Percentiles rank a stretch among this genome's conserved stretches.
These are phyloP conservation scores for Hemaris fuciformis DNA, from an alignment of 2,888 invertebrate species.

Conservation along the genomic window DNA sequence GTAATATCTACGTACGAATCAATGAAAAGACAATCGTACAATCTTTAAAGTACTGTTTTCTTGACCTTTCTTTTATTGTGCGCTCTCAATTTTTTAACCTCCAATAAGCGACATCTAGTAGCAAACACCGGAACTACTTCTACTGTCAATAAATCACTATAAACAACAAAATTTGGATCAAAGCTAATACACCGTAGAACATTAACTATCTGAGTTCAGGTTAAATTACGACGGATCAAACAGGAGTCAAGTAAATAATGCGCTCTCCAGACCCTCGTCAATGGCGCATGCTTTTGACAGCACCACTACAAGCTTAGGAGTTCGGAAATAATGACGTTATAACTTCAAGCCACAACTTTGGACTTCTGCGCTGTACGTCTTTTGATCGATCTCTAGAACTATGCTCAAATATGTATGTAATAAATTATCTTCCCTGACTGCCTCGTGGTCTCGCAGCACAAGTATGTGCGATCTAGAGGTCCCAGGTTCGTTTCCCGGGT, in stretches of 20 bases:
- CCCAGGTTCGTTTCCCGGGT: too few relatives aligned
- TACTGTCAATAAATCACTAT: background rate
- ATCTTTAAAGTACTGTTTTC: too few relatives aligned
- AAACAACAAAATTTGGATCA: background rate
- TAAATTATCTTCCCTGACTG: too few relatives aligned
- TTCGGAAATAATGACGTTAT: constrained; percentile 20
- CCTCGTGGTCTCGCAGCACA: too few relatives aligned
- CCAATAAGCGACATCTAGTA: background rate
- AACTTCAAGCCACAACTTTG: background rate
- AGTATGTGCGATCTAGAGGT: too few relatives aligned
- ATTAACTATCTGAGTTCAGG: constrained; percentile 9
- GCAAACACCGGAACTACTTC: too few relatives aligned
- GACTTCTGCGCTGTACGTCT: background rate
- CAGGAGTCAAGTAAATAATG: constrained; percentile 47
- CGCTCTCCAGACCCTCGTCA: constrained; percentile 65
- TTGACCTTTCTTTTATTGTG: too few relatives aligned
- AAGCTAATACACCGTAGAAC: background rate
- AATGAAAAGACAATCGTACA: too few relatives aligned
- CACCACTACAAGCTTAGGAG: constrained; percentile 20
- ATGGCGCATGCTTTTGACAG: constrained; percentile 57
- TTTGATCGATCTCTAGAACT: background rate
- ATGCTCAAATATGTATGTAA: too few relatives aligned
- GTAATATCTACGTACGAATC: too few relatives aligned
- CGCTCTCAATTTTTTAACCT: too few relatives aligned
- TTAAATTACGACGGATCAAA: constrained; percentile 47